These are phyloP conservation scores for Ammospiza nelsoni DNA, from an alignment of 2,113 vertebrate species.

Conservation along the genomic window DNA sequence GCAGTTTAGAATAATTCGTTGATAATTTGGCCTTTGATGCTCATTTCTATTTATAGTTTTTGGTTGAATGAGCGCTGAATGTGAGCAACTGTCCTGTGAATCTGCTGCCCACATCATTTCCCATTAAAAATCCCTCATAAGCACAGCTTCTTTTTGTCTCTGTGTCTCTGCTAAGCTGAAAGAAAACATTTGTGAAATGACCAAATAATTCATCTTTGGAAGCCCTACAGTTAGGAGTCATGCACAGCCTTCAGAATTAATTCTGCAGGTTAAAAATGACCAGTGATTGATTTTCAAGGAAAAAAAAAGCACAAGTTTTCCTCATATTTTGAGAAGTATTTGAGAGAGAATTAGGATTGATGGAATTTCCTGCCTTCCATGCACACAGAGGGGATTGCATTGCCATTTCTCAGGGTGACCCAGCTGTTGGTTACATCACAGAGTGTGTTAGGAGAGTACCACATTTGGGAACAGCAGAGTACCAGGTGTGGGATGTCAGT, in stretches of 20 bases:
- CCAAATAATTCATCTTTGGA: neutral
- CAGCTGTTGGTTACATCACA: neutral
- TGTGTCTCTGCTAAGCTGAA: neutral
- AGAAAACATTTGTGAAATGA: neutral
- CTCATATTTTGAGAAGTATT: neutral
- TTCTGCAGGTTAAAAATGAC: neutral
- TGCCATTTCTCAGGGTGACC: neutral
- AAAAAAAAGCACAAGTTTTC: neutral
- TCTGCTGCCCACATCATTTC: neutral
- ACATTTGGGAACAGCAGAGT: rapidly evolving
- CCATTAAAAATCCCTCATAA: neutral
- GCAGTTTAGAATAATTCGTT: neutral
- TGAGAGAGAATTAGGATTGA: neutral
- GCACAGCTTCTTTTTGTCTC: neutral
- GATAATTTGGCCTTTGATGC: neutral
- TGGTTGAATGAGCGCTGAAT: neutral
- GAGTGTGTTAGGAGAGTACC: no score
- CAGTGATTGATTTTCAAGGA: neutral
- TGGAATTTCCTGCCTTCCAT: neutral
- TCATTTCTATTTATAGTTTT: neutral
- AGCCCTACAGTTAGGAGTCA: neutral
- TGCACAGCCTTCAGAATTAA: neutral
- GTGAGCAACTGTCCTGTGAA: neutral
- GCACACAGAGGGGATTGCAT: neutral
- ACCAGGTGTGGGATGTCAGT: neutral